Evolutionary conservation across 1,140 invertebrate genomes (phyloP).

Genomic region (Trinorchestia longiramus): DNA sequence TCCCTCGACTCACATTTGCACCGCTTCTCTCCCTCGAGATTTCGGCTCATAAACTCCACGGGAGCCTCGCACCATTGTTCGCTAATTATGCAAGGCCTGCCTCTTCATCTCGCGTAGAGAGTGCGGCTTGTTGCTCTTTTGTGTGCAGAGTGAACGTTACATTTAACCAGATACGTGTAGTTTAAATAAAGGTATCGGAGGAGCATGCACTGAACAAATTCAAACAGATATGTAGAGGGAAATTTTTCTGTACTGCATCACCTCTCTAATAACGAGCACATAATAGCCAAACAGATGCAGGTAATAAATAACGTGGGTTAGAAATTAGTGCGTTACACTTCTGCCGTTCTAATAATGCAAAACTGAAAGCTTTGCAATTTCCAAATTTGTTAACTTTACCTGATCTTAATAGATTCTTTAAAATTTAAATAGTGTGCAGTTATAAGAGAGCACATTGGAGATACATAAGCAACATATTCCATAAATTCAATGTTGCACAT

Average conservation of each 20-base stretch:
- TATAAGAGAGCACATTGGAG: too few species aligned
- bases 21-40: not conserved
- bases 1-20: not conserved
- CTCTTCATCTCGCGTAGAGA: not conserved
- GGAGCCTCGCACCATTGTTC: slow-evolving; percentile 45
- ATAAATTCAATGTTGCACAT: too few species aligned
- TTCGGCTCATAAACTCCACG: slow-evolving; percentile 46
- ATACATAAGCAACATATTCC: too few species aligned
- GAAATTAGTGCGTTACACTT: not conserved
- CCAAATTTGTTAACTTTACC: too few species aligned
- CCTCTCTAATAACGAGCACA: not conserved
- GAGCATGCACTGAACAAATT: not conserved
- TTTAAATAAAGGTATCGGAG: not conserved
- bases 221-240: not conserved
- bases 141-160: not conserved
- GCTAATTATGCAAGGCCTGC: slow-evolving; percentile 40
- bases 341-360: not conserved
- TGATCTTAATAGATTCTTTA: too few species aligned
- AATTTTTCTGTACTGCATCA: not conserved
- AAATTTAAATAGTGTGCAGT: too few species aligned
- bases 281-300: not conserved
- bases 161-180: not conserved
- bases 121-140: not conserved
- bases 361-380: not conserved
- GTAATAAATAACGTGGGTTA: not conserved